A percentile compares a stretch with the other conserved stretches of the same genome.
phyloP scores from a whole-genome alignment of 2,113 vertebrate species.

The Phaethon lepturus region DNA sequence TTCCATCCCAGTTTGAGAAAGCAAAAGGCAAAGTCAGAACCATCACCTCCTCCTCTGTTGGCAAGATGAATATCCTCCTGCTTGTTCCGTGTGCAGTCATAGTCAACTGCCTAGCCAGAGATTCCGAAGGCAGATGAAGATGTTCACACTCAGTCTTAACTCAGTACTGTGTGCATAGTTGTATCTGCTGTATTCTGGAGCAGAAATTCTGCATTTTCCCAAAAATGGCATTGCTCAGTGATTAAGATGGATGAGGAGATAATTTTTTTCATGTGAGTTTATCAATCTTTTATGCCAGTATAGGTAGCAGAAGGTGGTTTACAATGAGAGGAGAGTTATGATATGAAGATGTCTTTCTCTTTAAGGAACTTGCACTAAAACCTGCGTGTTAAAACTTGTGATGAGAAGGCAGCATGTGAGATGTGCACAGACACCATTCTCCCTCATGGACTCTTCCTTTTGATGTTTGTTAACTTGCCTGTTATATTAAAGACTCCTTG shows the following conservation, averaged over 20 bases:
- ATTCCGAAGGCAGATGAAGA: not conserved
- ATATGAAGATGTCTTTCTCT: not conserved
- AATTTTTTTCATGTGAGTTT: not conserved
- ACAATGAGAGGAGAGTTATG: not conserved
- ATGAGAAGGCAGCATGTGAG: not conserved
- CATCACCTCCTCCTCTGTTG: not conserved
- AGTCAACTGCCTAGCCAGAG: not conserved
- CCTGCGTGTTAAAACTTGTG: accelerated
- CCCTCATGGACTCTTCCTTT: not conserved
- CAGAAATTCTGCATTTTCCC: not conserved
- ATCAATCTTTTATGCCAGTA: not conserved
- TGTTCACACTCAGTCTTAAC: not conserved
- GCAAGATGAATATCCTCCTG: not conserved
- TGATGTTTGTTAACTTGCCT: not conserved
- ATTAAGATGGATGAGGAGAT: not conserved
- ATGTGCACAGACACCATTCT: not conserved
- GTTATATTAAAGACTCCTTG: not conserved
- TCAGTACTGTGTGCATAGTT: not conserved
- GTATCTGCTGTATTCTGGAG: not conserved
- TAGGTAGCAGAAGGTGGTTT: not conserved
- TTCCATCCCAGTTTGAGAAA: not conserved
- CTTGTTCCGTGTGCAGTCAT: not conserved
- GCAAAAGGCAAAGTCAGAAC: not conserved
- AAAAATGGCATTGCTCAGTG: not conserved
- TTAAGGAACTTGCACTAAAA: not conserved